Percentiles rank a stretch among this genome's conserved stretches.
phyloP scores from a whole-genome alignment of 2,113 vertebrate genomes.

The Anas platyrhynchos region DNA sequence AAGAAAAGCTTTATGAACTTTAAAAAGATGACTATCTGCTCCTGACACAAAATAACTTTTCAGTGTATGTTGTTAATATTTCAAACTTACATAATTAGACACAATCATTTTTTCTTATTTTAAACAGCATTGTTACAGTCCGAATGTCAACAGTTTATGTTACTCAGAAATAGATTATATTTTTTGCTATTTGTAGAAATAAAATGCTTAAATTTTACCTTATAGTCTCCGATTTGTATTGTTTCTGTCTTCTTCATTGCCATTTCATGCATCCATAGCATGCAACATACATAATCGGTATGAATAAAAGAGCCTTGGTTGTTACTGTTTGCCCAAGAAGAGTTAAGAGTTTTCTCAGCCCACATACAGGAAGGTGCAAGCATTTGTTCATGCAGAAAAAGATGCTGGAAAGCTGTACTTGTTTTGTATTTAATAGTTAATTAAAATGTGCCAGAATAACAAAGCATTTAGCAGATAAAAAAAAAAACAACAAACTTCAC shows the following conservation, averaged over 20 bases:
- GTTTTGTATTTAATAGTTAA: neutral
- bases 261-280: neutral
- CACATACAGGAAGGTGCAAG: constrained; percentile 37
- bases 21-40: neutral
- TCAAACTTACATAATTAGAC: neutral
- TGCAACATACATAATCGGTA: neutral
- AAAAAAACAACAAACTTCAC: neutral
- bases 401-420: neutral
- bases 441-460: neutral
- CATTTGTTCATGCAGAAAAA: neutral
- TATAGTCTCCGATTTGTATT: neutral
- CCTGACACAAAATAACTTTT: neutral
- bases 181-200: neutral
- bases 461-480: neutral
- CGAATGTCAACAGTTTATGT: neutral
- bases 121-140: neutral
- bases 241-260: neutral
- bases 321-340: neutral
- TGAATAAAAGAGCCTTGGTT: neutral
- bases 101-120: neutral
- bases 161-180: neutral
- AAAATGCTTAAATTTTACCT: constrained; percentile 8
- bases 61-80: fast-evolving
- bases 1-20: neutral
- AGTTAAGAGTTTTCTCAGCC: neutral